Percentiles rank a stretch among this genome's conserved stretches.
phyloP scores from a whole-genome alignment of 2,888 invertebrate genomes.

The Apodemia mormo region DNA sequence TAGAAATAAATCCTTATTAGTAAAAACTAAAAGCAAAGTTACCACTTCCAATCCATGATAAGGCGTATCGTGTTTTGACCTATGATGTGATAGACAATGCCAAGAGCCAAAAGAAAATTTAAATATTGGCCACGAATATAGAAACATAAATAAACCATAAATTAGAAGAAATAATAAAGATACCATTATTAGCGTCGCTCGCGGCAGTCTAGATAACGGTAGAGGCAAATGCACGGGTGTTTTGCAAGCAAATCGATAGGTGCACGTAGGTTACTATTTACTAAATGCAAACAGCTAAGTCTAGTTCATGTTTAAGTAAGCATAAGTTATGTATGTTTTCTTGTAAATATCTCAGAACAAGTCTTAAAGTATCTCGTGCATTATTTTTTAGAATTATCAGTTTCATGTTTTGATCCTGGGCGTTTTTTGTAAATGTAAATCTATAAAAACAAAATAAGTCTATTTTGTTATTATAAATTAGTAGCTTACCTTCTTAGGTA shows the following conservation, averaged over 20 bases:
- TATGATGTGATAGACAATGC: too few relatives aligned
- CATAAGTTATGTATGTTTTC: conserved; percentile 32
- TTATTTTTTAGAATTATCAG: neutral
- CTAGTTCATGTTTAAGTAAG: conserved; percentile 18
- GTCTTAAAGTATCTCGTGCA: neutral
- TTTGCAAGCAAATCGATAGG: conserved; percentile 32
- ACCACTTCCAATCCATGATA: too few relatives aligned
- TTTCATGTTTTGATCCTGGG: too few relatives aligned
- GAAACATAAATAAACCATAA: neutral
- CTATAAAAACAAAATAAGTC: too few relatives aligned
- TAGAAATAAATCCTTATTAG: too few relatives aligned
- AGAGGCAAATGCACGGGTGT: conserved; percentile 26
- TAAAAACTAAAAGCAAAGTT: too few relatives aligned
- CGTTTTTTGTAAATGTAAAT: too few relatives aligned
- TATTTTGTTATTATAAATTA: too few relatives aligned
- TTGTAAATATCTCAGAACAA: conserved; percentile 27
- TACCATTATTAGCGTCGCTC: neutral
- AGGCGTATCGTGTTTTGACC: too few relatives aligned
- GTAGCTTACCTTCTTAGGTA: too few relatives aligned
- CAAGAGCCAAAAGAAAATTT: neutral
- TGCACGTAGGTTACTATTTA: conserved; percentile 19
- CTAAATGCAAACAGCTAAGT: conserved; percentile 29
- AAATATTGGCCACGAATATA: too few relatives aligned
- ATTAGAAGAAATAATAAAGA: neutral
- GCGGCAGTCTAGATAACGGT: neutral